Percentiles rank a stretch among this genome's conserved stretches.
Evolutionary conservation across 2,113 vertebrate genomes (phyloP).

Genomic region (Lampris incognitus): DNA sequence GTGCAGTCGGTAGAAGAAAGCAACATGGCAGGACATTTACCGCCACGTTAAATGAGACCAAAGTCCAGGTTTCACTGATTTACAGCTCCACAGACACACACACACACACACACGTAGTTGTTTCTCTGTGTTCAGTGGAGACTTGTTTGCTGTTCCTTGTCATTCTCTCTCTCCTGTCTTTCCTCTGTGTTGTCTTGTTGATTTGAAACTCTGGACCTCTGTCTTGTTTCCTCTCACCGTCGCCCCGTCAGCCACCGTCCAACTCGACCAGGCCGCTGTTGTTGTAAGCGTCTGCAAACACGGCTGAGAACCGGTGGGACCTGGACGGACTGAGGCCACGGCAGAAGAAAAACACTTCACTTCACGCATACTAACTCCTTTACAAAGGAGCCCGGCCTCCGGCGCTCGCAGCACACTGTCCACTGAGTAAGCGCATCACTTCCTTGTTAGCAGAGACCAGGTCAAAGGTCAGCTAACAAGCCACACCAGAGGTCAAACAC

Average conservation of each 20-base stretch:
- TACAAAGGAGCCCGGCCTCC: slow-evolving; percentile 67
- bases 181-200: slow-evolving; percentile 65
- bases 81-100: background rate
- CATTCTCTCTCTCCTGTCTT: background rate
- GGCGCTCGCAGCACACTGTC: slow-evolving; percentile 30
- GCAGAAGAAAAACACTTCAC: slow-evolving; percentile 78
- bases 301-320: slow-evolving; percentile 77
- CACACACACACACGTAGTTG: background rate
- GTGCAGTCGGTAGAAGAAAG: background rate
- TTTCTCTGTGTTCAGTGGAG: background rate
- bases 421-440: slow-evolving; percentile 56
- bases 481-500: slow-evolving; percentile 44
- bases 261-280: slow-evolving; percentile 62
- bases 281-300: slow-evolving; percentile 77
- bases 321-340: slow-evolving; percentile 76
- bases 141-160: no score
- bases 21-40: slow-evolving; percentile 23
- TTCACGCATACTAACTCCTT: slow-evolving; percentile 77
- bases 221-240: background rate
- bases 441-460: slow-evolving; percentile 54
- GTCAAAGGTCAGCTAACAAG: slow-evolving; percentile 63
- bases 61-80: slow-evolving; percentile 42
- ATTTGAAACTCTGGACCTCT: background rate
- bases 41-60: slow-evolving; percentile 41
- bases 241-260: slow-evolving; percentile 37